Evolutionary conservation across 53 echinoderm and acorn worm genomes (phyloP).

Genomic region (Hippasteria phrygiana): DNA sequence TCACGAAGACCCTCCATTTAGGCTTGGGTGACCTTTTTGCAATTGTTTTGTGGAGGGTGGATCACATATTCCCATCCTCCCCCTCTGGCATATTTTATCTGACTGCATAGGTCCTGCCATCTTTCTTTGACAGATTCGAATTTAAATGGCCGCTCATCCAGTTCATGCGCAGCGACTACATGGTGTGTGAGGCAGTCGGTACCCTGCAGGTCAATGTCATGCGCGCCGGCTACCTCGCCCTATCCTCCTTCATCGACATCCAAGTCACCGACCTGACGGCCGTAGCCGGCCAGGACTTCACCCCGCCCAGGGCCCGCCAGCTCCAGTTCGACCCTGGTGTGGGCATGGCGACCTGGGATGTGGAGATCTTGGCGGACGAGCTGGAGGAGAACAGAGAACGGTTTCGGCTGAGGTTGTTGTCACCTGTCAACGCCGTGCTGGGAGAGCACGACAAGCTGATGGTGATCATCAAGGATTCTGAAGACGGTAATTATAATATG

Average conservation of each 20-base stretch:
- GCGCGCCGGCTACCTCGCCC: conserved; percentile 78
- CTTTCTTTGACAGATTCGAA: conserved; percentile 78
- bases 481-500: conserved; percentile 68
- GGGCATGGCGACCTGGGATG: conserved; percentile 72
- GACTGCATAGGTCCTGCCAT: not conserved
- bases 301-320: conserved; percentile 73
- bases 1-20: too few relatives aligned
- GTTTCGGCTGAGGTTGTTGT: conserved; percentile 75
- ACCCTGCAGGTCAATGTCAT: conserved; percentile 80
- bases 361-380: conserved; percentile 76
- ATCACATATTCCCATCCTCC: not conserved
- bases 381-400: conserved; percentile 90
- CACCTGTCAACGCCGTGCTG: conserved; percentile 79
- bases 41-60: not conserved
- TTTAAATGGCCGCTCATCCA: conserved; percentile 86
- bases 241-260: conserved; percentile 88
- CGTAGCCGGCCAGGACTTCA: conserved; percentile 72
- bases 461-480: conserved; percentile 90
- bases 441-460: conserved; percentile 77
- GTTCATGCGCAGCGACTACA: conserved; percentile 72
- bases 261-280: conserved; percentile 78
- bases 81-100: too few relatives aligned
- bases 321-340: conserved; percentile 94
- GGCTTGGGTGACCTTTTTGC: too few relatives aligned
- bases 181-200: conserved; percentile 91